Evolutionary conservation across 2,113 vertebrate species (phyloP), one percentile per base, ranked within the genome.

Genomic region (Orientallactaga bullata): DNA sequence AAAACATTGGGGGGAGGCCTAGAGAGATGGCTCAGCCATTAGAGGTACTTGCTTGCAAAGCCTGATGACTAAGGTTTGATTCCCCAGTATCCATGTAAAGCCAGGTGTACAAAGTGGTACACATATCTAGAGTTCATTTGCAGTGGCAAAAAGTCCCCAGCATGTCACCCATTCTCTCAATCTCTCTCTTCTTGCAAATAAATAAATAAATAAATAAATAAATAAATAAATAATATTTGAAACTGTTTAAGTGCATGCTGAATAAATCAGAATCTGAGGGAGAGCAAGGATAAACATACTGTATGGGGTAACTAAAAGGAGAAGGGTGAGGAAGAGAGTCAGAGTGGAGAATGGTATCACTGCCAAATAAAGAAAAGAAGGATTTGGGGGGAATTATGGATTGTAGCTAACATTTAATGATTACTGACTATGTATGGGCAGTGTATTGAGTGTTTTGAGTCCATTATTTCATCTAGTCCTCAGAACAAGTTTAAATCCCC

Each of bases 241-340:
- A 55, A 55, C 58, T 32, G 2, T 20, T 17, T 37, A 69, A 78
- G 28, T 71, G 4, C 60, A 77, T 89, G 47, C 32, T n/a, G 42
- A 94, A 78, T 85, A 69, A 82, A 30, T 90, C 76, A 91, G 69
- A 85, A 92, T 61, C 65, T 69, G 69, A 85, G 26, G 74, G 69
- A 76, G 66, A 88, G 85, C 65, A 92, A 80, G 18, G 60, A 58
- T 94, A 28, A 88, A 51, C 4, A 73, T 20, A 35, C 4, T 26
- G 17, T 82, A 88, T 92, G 84, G 35, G 82, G 32, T 79, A 95
- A 90, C 42, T 86, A 92, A 68, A 69, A 42, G 80, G 76, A 66
- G 90, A 58, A 47, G 32, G 15, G 23, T 90, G 73, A 91, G 90
- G 66, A 78, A 66, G 18, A 90, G 30, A 66, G 24, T 42, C 66